Conservation (phyloP, 2,888 invertebrate genomes). For the Pyrochroa serraticornis region DNA sequence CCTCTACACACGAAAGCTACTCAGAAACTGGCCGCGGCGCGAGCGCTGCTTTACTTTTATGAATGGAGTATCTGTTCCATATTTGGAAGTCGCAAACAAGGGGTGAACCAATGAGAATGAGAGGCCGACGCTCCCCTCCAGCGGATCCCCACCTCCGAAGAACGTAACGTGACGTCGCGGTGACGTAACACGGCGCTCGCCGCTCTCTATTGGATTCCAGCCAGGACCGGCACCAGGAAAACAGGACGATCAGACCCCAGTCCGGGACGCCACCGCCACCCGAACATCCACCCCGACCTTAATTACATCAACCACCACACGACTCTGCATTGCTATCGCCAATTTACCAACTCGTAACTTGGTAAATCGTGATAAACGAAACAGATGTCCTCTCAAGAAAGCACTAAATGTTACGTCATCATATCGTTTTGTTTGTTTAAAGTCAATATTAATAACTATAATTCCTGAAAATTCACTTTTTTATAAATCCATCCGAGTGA, state of each 20-base stretch:
- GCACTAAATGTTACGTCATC: too few species aligned
- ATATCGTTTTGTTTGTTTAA: too few species aligned
- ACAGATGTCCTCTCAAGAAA: too few species aligned
- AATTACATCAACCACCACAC: slow-evolving; percentile 12
- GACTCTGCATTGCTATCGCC: neutral
- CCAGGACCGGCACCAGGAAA: slow-evolving; percentile 8
- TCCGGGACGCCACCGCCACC: neutral
- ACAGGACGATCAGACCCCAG: neutral
- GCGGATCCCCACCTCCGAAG: slow-evolving; percentile 40
- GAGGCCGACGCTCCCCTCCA: slow-evolving; percentile 46
- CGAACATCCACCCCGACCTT: neutral
- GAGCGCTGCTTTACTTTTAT: slow-evolving; percentile 77
- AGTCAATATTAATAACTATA: too few species aligned
- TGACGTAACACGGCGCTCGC: slow-evolving; percentile 53
- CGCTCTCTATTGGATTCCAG: slow-evolving; percentile 15
- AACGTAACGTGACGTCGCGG: slow-evolving; percentile 53
- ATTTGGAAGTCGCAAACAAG: slow-evolving; percentile 74
- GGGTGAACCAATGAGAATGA: slow-evolving; percentile 62
- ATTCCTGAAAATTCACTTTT: too few species aligned
- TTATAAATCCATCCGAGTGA: too few species aligned
- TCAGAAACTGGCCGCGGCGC: slow-evolving; percentile 70
- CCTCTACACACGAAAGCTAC: slow-evolving; percentile 54
- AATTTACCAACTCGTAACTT: too few species aligned
- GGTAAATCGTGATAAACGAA: too few species aligned
- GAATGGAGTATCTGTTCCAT: slow-evolving; percentile 85